Base-by-base conservation (phyloP, 2,797 vertebrate genomes). In the Sebastes vulpes region DNA sequence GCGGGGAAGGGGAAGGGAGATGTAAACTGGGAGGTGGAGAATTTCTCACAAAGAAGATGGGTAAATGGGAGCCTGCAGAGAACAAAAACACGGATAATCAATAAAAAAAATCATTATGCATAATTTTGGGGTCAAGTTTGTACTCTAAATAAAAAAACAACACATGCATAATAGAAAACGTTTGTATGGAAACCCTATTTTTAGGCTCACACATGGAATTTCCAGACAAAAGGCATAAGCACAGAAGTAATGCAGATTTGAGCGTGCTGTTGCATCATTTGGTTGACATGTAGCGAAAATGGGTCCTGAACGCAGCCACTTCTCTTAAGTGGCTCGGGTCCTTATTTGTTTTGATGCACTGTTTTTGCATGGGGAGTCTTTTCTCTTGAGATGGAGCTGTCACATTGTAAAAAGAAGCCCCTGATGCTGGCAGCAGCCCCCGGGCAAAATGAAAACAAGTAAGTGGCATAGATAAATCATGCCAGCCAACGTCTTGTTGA, bases 381-480 rank as follows among this genome's bases (percentile, higher is more conserved):
- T 82, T 86, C 96, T 95, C 95, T 87, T 84, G 96, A 96, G 96
- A 96, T 91, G 93, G 94, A 96, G 94, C 95, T 96, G 95, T 96
- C 96, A 96, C 90, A 54, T 84, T 92, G 94, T 93, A 93, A 94
- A 94, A 90, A 91, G 91, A 92, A 90, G 91, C 93, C 94, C 95
- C 93, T n/a, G 87, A 94, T 56, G 94, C 96, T 96, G 95, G 95
- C 95, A 95, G 95, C 94, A 91, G 94, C 96, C 96, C 93, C 91
- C 90, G 78, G 96, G 96, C 96, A 95, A 96, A 94, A 95, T 94
- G 94, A 95, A 96, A 96, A 96, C 95, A 95, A 95, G 94, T 94
- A 95, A 96, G 95, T 95, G 95, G 94, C 95, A 95, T 93, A 96
- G 95, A 96, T 95, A 95, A 95, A 94, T 96, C 93, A 95, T 95